Base-by-base conservation (phyloP, 2,113 vertebrate genomes). In the Argyrosomus japonicus region DNA sequence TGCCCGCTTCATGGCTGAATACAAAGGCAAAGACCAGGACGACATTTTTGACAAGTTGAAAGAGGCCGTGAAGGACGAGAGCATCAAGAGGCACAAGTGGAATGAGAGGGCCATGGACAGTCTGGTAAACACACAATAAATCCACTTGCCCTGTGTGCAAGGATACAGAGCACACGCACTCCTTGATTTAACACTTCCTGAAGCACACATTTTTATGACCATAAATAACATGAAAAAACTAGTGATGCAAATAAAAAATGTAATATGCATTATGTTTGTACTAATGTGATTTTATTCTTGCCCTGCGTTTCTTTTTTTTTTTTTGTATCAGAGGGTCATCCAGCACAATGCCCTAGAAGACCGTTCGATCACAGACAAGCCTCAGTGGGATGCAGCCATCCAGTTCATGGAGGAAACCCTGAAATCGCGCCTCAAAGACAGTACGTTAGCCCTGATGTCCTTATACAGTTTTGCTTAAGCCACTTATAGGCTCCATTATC, bases 11-110 rank as follows among this genome's bases (percentile, higher is more conserved):
- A 99, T 99, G 97, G 97, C 98, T 7, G 98, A 99, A 90, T 97
- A 96, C 82, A 99, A 97, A 93, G 97, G 97, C 77, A 99, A 99
- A 93, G 98, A 99, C 64, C 97, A 98, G 8, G 98, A 99, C 76
- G 97, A 98, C 89, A 99, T 99, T 83, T 99, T 99, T 87, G 98
- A 99, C 94, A 99, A 99, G 91, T 95, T 99, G 77, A 99, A 99
- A 89, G 97, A 99, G 88, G 97, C 98, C 3, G 98, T 99, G 63
- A 99, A 97, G 87, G 98, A 99, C 71, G 98, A 99, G 92, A 97
- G 96, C 87, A 96, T 99, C 82, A 99, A 99, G 82, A 96, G 98
- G 60, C 98, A 99, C 93, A 98, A 96, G 86, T 99, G 98, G 98
- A 99, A 99, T 29, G 98, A 99, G 85, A 95, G 95, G 76, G 97